phyloP scores from a whole-genome alignment of 2,888 invertebrate genomes.

The Agriopis marginaria region DNA sequence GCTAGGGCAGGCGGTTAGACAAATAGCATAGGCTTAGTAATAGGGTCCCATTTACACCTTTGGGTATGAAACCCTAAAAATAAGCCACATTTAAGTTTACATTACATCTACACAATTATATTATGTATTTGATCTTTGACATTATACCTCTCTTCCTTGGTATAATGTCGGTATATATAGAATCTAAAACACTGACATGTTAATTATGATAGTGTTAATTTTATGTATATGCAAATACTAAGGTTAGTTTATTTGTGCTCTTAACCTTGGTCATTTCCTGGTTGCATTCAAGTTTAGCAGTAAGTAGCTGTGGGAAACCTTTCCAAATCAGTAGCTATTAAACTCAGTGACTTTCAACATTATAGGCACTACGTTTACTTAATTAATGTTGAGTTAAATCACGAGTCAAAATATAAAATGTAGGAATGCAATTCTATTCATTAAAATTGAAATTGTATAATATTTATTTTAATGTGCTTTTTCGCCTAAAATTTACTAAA shows the following conservation, averaged over 20 bases:
- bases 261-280: conserved; percentile 40
- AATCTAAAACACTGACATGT: not conserved
- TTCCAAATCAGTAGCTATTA: conserved; percentile 33
- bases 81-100: too few species aligned
- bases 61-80: too few species aligned
- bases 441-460: too few species aligned
- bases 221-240: conserved; percentile 25
- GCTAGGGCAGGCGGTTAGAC: too few species aligned
- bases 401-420: not conserved
- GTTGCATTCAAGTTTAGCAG: conserved; percentile 24
- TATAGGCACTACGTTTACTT: conserved; percentile 2
- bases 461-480: too few species aligned
- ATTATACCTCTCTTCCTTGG: not conserved
- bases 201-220: conserved; percentile 1
- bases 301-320: conserved; percentile 31
- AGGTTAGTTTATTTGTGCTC: conserved; percentile 10
- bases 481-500: too few species aligned
- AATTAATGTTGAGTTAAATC: conserved; percentile 6
- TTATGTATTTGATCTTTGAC: not conserved
- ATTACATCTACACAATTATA: not conserved
- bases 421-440: too few species aligned
- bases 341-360: conserved; percentile 26
- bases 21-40: too few species aligned
- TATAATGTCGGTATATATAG: not conserved
- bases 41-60: too few species aligned